Base-by-base conservation (phyloP, 2,113 vertebrate species). In the Syngnathus scovelli region DNA sequence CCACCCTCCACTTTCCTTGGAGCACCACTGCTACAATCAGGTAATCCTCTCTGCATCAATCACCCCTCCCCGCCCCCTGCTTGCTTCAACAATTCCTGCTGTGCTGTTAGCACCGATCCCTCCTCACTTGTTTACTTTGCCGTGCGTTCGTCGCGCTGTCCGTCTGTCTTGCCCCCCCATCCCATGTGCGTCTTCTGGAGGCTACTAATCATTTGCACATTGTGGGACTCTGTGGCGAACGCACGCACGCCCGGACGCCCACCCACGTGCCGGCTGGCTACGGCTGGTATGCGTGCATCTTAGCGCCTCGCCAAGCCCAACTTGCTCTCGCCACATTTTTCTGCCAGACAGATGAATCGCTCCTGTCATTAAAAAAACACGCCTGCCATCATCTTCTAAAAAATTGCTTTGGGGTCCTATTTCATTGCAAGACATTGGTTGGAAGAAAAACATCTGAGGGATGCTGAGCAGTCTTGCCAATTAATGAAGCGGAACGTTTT, bases 171-270 rank as follows among this genome's bases (percentile, higher is more conserved):
- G 72, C 67, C 64, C 65, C 0, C 13, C 15, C 43, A 11, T 1
- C 43, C 43, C 43, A 1, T 13, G 4, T 13, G 10, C 43, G 82
- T 69, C 67, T 83, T 79, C 78, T 81, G 71, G 4, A 55, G 36
- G 61, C 71, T 78, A 74, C 80, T 83, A 86, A 88, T 89, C 68
- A 80, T 71, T 88, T 90, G 86, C 85, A 88, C 76, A 83, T 86
- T 82, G 71, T 75, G 49, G 44, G 68, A 78, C 72, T 51, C 48
- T 63, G 38, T 48, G 84, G 79, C 67, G 70, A 68, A 77, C 68
- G 41, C 69, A 52, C 61, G 16, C 62, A 68, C 56, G 23, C 64
- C n/a, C 21, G 64, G 19, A 5, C 12, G 64, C 23, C 7, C 27
- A 27, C 52, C 1, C 12, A 56, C 55, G 55, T n/a, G 49, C 64